Evolutionary conservation across 2,888 invertebrate genomes (phyloP), one percentile per base, ranked within the genome.

Genomic region (Apamea monoglypha): DNA sequence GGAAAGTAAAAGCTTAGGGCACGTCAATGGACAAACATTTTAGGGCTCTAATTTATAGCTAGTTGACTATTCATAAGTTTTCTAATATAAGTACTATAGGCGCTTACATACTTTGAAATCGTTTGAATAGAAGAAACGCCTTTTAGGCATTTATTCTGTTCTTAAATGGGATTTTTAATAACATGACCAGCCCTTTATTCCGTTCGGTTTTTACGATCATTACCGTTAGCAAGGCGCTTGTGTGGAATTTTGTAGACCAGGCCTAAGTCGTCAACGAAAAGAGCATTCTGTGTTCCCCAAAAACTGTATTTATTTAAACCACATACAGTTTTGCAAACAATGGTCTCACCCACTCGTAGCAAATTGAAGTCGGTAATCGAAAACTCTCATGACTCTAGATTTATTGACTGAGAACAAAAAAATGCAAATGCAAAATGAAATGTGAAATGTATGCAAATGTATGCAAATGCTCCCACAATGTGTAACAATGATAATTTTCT

Each of bases 261-360:
- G 25, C 25, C 25, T 29, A 29, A 53, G 32, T 44, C n/a, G n/a
- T 32, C 29, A 40, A 50, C 16, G 44, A 66, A 44, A 64, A 76
- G 0, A 18, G 29, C 29, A 78, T 70, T 44, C n/a, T 56, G 21
- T 73, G 32, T 61, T 32, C 36, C 44, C 40, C 53, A 53, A 74
- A 74, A 61, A 12, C 16, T 14, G 18, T 73, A 76, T 84, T 69
- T 81, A 70, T 84, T 81, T 83, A 74, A 83, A 80, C 36, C 61
- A 69, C 32, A 76, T 40, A 66, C 53, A 78, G 36, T n/a, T 63
- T 40, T 40, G 59, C 84, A 82, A 85, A 85, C 85, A 76, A 78
- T 85, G 84, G 85, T 71, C 82, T 84, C 85, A 84, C 63, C 73
- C 73, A 85, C 84, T 85, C 70, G 40, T 78, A 78, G 75, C 73